These are phyloP conservation scores for Napeogenes inachia DNA, from an alignment of 2,888 invertebrate species.

Conservation along the genomic window DNA sequence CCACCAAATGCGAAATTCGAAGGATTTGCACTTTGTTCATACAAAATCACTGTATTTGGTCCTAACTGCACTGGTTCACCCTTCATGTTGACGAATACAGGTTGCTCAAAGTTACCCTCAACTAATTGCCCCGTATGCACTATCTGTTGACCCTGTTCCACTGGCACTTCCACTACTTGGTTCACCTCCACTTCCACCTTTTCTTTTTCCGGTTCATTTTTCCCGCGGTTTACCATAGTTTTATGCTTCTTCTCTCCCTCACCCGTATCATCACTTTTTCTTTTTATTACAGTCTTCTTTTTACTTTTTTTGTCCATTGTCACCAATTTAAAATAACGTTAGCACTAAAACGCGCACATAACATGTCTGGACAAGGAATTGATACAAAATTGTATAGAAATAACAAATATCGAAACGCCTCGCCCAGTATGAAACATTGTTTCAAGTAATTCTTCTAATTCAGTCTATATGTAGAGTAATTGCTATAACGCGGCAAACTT, in stretches of 20 bases:
- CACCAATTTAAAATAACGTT: constrained; percentile 38
- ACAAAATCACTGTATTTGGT: constrained; percentile 71
- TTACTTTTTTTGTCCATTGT: constrained; percentile 76
- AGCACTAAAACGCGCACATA: constrained; percentile 39
- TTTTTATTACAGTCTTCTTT: constrained; percentile 71
- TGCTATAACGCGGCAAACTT: constrained; percentile 20
- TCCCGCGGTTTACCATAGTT: constrained; percentile 54
- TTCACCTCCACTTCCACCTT: constrained; percentile 61
- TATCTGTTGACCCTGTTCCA: constrained; percentile 69
- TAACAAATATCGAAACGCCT: constrained; percentile 42
- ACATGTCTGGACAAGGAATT: constrained; percentile 31
- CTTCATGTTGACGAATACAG: constrained; percentile 73
- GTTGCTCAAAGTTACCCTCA: constrained; percentile 71
- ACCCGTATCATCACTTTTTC: constrained; percentile 65
- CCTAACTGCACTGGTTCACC: constrained; percentile 72
- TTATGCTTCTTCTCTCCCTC: constrained; percentile 68
- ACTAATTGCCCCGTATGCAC: constrained; percentile 70
- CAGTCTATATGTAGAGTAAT: constrained; percentile 19
- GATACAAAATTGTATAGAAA: constrained; percentile 30
- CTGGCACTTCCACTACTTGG: constrained; percentile 69
- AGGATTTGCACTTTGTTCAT: constrained; percentile 70
- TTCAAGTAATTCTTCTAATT: constrained; percentile 17
- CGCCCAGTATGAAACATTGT: constrained; percentile 53
- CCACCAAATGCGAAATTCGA: constrained; percentile 72
- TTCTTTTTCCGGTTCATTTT: constrained; percentile 59